Evolutionary conservation across 1,140 invertebrate species (phyloP).

Genomic region (Zophobas morio): DNA sequence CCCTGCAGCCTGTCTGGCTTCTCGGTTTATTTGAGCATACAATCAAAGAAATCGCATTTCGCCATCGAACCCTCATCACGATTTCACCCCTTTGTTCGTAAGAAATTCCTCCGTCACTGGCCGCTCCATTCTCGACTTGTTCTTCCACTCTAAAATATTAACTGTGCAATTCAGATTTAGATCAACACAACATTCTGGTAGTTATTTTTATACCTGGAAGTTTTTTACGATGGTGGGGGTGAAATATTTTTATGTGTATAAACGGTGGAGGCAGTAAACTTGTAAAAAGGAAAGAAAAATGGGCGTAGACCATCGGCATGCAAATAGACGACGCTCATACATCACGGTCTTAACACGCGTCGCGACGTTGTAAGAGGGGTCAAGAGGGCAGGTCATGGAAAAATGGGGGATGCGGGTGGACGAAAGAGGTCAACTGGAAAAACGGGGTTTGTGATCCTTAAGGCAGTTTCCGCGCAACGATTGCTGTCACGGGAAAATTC

Average conservation of each 20-base stretch:
- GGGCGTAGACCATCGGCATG: constrained; percentile 50
- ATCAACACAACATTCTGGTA: constrained; percentile 32
- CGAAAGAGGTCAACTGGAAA: constrained; percentile 49
- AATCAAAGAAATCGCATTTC: too few species aligned
- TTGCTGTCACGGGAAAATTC: constrained; percentile 20
- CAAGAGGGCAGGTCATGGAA: constrained; percentile 50
- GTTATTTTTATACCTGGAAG: constrained; percentile 32
- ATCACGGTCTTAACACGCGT: constrained; percentile 57
- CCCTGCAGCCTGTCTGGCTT: too few species aligned
- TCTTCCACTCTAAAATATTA: constrained; percentile 14
- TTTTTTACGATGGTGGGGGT: constrained; percentile 8
- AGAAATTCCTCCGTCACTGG: constrained; percentile 1
- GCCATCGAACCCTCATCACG: too few species aligned
- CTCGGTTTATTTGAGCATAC: too few species aligned
- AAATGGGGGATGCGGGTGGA: constrained; percentile 39
- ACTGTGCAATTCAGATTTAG: constrained; percentile 33
- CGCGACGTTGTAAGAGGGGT: constrained; percentile 48
- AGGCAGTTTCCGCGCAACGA: constrained; percentile 17
- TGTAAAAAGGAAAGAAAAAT: constrained; percentile 47
- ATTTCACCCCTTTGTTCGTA: neutral
- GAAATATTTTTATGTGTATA: constrained; percentile 40
- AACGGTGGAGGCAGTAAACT: constrained; percentile 37
- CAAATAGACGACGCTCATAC: constrained; percentile 54
- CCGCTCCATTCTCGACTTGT: neutral
- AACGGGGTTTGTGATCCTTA: constrained; percentile 26